A percentile compares a stretch with the other conserved stretches of the same genome.
Conservation (phyloP, 2,797 vertebrate species). For the Malurus splendens region DNA sequence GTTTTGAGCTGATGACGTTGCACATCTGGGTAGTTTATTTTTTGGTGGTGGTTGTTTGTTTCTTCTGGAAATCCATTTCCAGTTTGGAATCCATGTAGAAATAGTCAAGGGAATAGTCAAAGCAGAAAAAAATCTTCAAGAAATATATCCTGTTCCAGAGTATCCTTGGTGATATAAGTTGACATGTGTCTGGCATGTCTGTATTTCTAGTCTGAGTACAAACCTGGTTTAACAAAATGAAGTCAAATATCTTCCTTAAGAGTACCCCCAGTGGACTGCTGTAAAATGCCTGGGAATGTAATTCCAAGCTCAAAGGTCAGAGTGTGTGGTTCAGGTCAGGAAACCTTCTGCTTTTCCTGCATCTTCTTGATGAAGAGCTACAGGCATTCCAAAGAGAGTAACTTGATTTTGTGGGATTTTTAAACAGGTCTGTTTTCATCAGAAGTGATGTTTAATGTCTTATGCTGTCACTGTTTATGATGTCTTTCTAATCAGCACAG, state of each 20-base stretch:
- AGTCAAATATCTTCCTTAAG: constrained; percentile 9
- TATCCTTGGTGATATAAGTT: neutral
- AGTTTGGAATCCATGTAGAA: constrained; percentile 4
- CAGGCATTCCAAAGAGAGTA: neutral
- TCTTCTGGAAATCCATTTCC: constrained; percentile 14
- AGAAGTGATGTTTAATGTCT: neutral
- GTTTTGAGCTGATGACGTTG: neutral
- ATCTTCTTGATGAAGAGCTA: neutral
- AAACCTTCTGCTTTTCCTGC: constrained; percentile 12
- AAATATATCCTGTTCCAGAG: neutral
- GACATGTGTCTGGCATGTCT: constrained; percentile 16
- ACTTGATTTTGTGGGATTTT: neutral
- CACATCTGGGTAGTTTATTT: neutral
- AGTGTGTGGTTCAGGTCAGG: constrained; percentile 16
- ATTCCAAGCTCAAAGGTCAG: constrained; percentile 23
- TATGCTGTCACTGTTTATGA: neutral
- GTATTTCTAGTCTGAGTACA: constrained; percentile 1
- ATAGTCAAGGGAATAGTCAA: neutral
- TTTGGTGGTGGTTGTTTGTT: neutral
- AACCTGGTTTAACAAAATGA: neutral
- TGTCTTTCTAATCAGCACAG: neutral
- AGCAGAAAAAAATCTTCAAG: neutral
- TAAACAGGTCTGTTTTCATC: neutral
- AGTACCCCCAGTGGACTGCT: neutral
- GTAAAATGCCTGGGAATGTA: constrained; percentile 21